Evolutionary conservation across 2,797 vertebrate species (phyloP), one percentile per base, ranked within the genome.

Genomic region (Phoeniculus purpureus): DNA sequence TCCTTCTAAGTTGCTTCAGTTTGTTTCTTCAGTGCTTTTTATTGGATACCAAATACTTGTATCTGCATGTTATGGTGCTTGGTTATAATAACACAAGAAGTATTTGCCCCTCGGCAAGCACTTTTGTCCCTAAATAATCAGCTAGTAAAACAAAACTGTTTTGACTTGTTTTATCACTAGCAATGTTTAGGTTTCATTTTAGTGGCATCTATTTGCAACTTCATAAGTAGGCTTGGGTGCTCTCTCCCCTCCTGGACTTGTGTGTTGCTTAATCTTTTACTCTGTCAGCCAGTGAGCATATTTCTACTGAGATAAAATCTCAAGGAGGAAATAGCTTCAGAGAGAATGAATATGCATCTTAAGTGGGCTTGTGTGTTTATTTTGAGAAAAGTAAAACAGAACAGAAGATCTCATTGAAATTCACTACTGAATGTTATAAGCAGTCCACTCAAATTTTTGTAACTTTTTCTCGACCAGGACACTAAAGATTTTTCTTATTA

Each of bases 261-360:
- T 27, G n/a, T 80, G 25, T 86, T 86, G 40, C 66, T 78, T 95
- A 84, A 91, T 86, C 62, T 92, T 95, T 85, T 82, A 64, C 48
- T 78, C 61, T 86, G 90, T 91, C 59, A 76, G 27, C 48, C 81
- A 89, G 43, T 50, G 87, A 90, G 12, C 68, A 26, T 88, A 40
- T 61, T 82, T 90, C 61, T 87, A 40, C 55, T 80, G 34, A 92
- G 93, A 94, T 95, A 95, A 85, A 82, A 95, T 96, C 91, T 93
- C 48, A 86, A 71, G 43, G 75, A 92, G 92, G 92, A 95, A 96
- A 82, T 93, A 80, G 89, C 68, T 92, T 65, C 59, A 72, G 66
- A 65, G 72, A 90, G 51, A 67, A 94, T 91, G 58, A 84, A 61
- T 58, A 27, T 84, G 29, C 86, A 54, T 87, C n/a, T 78, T 71